Evolutionary conservation across 53 echinoderm and acorn worm genomes (phyloP), one percentile per base, ranked within the genome.

Genomic region (Hippasteria phrygiana): DNA sequence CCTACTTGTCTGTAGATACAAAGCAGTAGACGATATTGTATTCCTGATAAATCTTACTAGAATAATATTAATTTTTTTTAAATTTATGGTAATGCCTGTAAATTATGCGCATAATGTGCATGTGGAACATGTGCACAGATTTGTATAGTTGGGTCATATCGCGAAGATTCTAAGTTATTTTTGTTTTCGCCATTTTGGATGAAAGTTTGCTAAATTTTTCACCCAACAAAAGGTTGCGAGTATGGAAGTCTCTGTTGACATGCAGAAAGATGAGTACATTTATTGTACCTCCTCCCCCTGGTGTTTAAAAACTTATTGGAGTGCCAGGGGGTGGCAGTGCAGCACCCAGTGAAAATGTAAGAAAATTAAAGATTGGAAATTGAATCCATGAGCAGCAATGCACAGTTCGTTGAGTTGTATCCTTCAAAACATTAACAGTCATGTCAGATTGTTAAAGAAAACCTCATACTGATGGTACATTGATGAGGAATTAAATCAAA

Each of bases 11-110:
- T 59, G 59, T 59, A 59, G 26, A 59, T 59, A 59, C 26, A 9
- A 59, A 59, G 59, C 59, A 59, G 22, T 59, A 59, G 59, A 55
- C 11, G 46, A 7, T 45, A 7, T 59, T 59, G 59, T 59, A 59
- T 59, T 59, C 59, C 17, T 59, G 26, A 36, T 31, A 11, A 33
- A 67, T 67, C 18, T 9, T 28, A 16, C 5, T 35, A 16, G 37
- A 36, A 67, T 67, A 79, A 38, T 38, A 79, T 55, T 79, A 9
- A 67, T 73, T 42, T 73, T 66, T 41, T 78, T 77, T 35, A 5
- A 28, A 82, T 82, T 82, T 82, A 66, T 82, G 35, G 34, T 26
- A 82, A 28, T 1, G 82, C 82, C 55, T 82, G 65, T 66, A 66
- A 46, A 64, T 65, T 82, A 65, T 82, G 66, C 63, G 32, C 32